Evolutionary conservation across 2,113 vertebrate genomes (phyloP).

Genomic region (Myotis yumanensis): DNA sequence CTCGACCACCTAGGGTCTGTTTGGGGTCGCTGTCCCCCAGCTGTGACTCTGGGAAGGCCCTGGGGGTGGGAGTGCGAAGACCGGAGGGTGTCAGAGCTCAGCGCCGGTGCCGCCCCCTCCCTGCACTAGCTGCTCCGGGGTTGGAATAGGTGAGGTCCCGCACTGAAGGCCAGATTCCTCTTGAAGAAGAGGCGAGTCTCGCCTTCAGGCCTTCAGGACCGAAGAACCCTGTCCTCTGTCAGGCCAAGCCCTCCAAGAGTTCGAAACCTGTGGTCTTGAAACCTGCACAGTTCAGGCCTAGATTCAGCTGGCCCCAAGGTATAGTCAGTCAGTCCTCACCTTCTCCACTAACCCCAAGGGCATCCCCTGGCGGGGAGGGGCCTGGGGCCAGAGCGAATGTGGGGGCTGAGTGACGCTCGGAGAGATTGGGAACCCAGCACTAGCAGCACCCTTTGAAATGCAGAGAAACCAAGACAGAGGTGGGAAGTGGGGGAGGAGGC

Average conservation of each 20-base stretch:
- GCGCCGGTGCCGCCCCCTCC: too few species aligned
- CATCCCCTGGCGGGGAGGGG: background rate
- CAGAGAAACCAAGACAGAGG: background rate
- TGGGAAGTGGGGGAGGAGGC: background rate
- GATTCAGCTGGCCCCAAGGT: background rate
- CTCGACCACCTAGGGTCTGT: background rate
- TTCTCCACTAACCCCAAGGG: background rate
- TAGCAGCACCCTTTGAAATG: background rate
- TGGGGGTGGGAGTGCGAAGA: too few species aligned
- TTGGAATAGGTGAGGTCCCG: background rate
- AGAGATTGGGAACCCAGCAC: background rate
- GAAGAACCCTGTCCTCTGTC: background rate
- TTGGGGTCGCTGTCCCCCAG: background rate
- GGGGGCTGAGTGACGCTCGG: background rate
- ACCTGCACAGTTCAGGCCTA: background rate
- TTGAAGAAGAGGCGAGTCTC: background rate
- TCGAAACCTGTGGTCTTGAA: background rate
- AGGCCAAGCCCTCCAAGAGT: background rate
- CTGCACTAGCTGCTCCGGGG: rapidly evolving
- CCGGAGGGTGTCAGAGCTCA: rapidly evolving
- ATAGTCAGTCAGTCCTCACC: background rate
- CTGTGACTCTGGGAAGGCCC: background rate
- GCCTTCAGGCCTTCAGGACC: background rate
- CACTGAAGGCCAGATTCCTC: background rate
- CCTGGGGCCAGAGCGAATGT: background rate